Conservation (phyloP, 2,797 vertebrate genomes). For the Prionace glauca region DNA sequence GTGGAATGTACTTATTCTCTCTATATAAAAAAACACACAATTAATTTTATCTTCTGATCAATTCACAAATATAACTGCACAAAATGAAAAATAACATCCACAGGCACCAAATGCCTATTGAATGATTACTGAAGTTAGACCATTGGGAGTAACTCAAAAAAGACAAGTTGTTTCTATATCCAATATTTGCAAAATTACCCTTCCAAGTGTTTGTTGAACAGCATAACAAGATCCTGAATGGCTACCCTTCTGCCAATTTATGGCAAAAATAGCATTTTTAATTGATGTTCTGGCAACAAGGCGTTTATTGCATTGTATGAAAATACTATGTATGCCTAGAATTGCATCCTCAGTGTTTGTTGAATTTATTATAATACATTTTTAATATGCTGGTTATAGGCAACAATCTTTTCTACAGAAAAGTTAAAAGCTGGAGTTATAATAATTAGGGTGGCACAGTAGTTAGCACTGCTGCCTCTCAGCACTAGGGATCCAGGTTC, state of each 20-base stretch:
- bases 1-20: slow-evolving; percentile 97
- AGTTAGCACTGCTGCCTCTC: too few species aligned
- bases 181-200: not conserved
- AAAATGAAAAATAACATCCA: not conserved
- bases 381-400: not conserved
- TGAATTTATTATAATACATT: not conserved
- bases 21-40: slow-evolving; percentile 52
- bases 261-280: not conserved
- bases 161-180: not conserved
- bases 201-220: not conserved
- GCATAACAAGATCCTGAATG: not conserved
- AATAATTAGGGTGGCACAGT: not conserved
- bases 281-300: not conserved
- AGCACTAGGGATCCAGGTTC: too few species aligned
- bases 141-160: not conserved
- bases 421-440: not conserved
- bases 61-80: not conserved
- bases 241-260: not conserved
- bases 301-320: not conserved
- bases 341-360: not conserved
- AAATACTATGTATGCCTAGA: not conserved
- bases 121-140: not conserved
- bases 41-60: not conserved
- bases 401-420: not conserved
- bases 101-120: not conserved